Evolutionary conservation across 2,113 vertebrate species (phyloP), one percentile per base, ranked within the genome.

Genomic region (Oenanthe melanoleuca): DNA sequence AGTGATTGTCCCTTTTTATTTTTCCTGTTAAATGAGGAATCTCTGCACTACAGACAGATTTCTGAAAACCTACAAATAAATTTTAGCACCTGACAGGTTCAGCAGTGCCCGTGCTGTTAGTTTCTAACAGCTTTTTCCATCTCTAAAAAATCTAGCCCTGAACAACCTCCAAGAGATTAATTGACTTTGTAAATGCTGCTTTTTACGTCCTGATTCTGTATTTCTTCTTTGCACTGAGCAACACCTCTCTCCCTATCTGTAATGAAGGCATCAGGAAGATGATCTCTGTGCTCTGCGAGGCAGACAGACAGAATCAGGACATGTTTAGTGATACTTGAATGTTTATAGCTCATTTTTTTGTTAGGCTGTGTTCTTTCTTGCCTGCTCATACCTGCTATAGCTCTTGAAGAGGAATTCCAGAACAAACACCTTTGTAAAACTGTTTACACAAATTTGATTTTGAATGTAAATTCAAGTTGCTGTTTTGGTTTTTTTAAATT

Each of bases 301-400:
- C 75, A 93, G 92, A 91, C 42, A 66, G 70, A n/a, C 65, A 96
- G 89, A 94, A 93, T 74, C 71, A 79, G 84, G 29, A 31, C 47
- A 37, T 8, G 3, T 55, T 60, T 72, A 87, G 66, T 42, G 81
- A 97, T 93, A 96, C 89, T 97, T 97, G 94, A 97, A 97, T 89
- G 37, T 97, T 96, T 87, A 93, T 61, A 90, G 64, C 37, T 97
- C 31, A 64, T 66, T 93, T 94, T 94, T 86, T 67, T 67, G 44
- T 72, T 93, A 85, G 44, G 42, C 33, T 34, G 59, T 89, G 80
- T 81, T 93, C 42, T n/a, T 90, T 86, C 93, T 96, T 77, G 38
- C 86, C 75, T 88, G 80, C 89, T 95, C n/a, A 86, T 28, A 8
- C 69, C 73, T 85, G 57, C 66, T 84, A 52, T 22, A 78, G 50